phyloP scores from a whole-genome alignment of 2,888 invertebrate genomes.

The Fissipunctia ypsillon region DNA sequence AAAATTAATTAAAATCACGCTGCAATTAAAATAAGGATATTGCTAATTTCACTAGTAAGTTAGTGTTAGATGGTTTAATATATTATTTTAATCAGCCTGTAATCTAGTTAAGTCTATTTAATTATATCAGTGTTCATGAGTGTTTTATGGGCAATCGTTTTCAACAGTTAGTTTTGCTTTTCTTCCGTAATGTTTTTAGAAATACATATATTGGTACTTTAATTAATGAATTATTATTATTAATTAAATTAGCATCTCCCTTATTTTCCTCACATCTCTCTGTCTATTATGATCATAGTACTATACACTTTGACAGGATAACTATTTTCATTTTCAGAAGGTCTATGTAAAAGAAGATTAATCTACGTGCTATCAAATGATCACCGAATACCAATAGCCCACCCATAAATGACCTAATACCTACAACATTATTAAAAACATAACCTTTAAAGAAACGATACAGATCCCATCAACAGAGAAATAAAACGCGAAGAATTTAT shows the following conservation, averaged over 20 bases:
- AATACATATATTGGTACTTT: background rate
- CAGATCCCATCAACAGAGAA: conserved; percentile 49
- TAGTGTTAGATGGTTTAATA: conserved; percentile 1
- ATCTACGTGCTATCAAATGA: background rate
- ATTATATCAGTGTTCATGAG: background rate
- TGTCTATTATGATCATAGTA: background rate
- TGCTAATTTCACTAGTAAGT: conserved; percentile 14
- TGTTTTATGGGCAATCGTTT: background rate
- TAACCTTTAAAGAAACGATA: conserved; percentile 27
- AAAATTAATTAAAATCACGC: conserved; percentile 43
- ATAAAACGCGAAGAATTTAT: conserved; percentile 58
- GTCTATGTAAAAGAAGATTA: background rate
- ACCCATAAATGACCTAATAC: conserved; percentile 24
- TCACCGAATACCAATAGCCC: background rate
- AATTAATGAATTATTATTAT: too few species aligned
- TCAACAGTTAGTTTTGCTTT: background rate
- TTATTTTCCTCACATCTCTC: background rate
- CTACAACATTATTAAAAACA: conserved; percentile 16
- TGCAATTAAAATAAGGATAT: conserved; percentile 33
- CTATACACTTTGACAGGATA: background rate
- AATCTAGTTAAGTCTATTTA: background rate
- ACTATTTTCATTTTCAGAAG: background rate
- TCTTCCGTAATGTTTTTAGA: background rate
- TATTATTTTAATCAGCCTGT: conserved; percentile 1
- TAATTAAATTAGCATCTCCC: too few species aligned